Percentiles rank a stretch among this genome's conserved stretches.
These are phyloP conservation scores for Sinella curviseta DNA, from an alignment of 1,140 invertebrate species.

Conservation along the genomic window DNA sequence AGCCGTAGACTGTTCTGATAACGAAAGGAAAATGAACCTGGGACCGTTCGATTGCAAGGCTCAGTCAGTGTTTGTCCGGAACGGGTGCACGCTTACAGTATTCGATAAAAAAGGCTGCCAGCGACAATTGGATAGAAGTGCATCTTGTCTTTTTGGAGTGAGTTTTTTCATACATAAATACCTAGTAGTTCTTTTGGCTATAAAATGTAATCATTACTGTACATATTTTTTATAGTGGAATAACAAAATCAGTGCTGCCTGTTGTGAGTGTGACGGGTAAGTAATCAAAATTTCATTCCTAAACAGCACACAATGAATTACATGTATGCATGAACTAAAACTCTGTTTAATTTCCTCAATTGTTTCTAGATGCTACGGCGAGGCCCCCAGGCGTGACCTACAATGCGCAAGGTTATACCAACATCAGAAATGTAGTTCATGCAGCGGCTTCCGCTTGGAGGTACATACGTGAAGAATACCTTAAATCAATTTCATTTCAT, in stretches of 20 bases:
- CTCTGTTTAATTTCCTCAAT: not conserved
- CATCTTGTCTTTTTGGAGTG: constrained; percentile 24
- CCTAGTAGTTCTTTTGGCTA: not conserved
- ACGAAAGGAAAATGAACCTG: constrained; percentile 35
- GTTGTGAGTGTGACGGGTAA: constrained; percentile 38
- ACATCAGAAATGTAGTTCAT: constrained; percentile 32
- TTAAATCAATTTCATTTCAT: no score
- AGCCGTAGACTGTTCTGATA: constrained; percentile 24
- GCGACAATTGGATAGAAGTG: constrained; percentile 24
- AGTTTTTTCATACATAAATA: not conserved
- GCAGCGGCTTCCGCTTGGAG: constrained; percentile 32
- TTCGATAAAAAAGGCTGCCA: constrained; percentile 34
- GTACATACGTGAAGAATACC: not conserved
- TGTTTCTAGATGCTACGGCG: constrained; percentile 17
- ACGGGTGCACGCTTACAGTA: constrained; percentile 32
- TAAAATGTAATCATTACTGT: not conserved
- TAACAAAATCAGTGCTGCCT: constrained; percentile 23
- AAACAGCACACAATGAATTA: not conserved
- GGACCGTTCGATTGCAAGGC: constrained; percentile 38
- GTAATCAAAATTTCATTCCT: not conserved
- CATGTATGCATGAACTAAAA: not conserved
- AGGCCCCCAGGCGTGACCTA: constrained; percentile 5
- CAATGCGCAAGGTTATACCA: constrained; percentile 35
- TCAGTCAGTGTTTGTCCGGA: constrained; percentile 29
- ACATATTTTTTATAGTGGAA: constrained; percentile 17